Evolutionary conservation across 2,888 invertebrate species (phyloP), one percentile per base, ranked within the genome.

Genomic region (Drosophila longiperda): DNA sequence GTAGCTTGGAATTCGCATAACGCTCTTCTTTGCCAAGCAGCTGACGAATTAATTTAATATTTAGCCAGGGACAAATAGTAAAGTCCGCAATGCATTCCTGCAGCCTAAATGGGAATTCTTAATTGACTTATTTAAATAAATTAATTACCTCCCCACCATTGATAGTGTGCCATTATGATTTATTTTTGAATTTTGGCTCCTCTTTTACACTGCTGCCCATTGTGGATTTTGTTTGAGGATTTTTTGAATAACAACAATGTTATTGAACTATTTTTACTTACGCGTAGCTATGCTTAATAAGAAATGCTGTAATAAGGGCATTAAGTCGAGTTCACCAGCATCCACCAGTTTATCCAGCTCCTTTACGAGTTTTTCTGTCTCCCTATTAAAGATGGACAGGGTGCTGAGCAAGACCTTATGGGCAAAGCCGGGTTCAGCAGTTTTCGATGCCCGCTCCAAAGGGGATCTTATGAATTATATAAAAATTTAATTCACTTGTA

Each of bases 371-470:
- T 42, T 64, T 48, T 77, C 73, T 0, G 83, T 72, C 50, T 88
- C 90, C 9, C 54, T 36, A 68, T 92, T 92, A 26, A 92, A 92
- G 8, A 82, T 83, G 23, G 90, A 84, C 15, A 92, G 42, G 74
- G 87, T 91, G 68, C 84, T 90, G 1, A 89, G 67, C 23, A 92
- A 54, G n/a, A 87, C 83, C 52, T 85, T 89, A 17, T 90, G 86
- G 8, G 73, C 80, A 54, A 92, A 92, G 7, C 90, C 89, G 0
- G 92, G 87, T 90, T 91, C 3, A 92, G 63, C 2, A 82, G 72
- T 60, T 84, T 91, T 26, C 90, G 80, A 66, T 90, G 91, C 15
- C 69, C 49, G 62, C 68, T 90, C 92, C 92, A 92, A 33, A 61
- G 32, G 0, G 91, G 88, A 49, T 87, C 91, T 66, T 23, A 1